Conservation (phyloP, 2,113 vertebrate species). For the Alectura lathami region DNA sequence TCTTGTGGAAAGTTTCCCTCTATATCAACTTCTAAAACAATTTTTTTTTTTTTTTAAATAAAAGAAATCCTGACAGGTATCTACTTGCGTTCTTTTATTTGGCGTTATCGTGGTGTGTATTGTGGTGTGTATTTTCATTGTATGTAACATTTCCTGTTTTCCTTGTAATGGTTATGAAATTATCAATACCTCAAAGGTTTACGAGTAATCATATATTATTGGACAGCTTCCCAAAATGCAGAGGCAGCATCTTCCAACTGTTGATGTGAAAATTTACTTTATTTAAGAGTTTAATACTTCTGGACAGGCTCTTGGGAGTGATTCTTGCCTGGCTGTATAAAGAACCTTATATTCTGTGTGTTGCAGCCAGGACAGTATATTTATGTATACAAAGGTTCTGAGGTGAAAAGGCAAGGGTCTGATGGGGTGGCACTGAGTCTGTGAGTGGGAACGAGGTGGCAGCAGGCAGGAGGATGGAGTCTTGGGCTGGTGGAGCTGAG, state of each 20-base stretch:
- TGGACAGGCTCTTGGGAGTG: neutral
- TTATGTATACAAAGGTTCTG: neutral
- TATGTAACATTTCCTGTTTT: neutral
- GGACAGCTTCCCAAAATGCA: neutral
- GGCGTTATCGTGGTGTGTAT: neutral
- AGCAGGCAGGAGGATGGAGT: neutral
- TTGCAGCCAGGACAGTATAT: neutral
- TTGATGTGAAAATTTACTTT: neutral
- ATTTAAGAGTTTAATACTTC: neutral
- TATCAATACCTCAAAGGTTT: neutral
- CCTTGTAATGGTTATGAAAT: neutral
- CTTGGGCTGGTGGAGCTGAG: fast-evolving
- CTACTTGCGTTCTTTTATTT: neutral
- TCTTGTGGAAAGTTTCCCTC: neutral
- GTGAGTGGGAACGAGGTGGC: neutral
- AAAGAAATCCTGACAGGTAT: neutral
- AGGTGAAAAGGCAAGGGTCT: neutral
- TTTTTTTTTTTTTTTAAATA: neutral
- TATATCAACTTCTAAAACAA: neutral
- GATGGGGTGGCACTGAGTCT: fast-evolving
- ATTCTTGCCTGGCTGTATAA: neutral
- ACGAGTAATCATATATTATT: neutral
- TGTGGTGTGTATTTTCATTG: neutral
- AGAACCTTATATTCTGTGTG: neutral
- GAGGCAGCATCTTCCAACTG: neutral